Base-by-base conservation (phyloP, 2,797 vertebrate species). In the Sebastes nivosus region DNA sequence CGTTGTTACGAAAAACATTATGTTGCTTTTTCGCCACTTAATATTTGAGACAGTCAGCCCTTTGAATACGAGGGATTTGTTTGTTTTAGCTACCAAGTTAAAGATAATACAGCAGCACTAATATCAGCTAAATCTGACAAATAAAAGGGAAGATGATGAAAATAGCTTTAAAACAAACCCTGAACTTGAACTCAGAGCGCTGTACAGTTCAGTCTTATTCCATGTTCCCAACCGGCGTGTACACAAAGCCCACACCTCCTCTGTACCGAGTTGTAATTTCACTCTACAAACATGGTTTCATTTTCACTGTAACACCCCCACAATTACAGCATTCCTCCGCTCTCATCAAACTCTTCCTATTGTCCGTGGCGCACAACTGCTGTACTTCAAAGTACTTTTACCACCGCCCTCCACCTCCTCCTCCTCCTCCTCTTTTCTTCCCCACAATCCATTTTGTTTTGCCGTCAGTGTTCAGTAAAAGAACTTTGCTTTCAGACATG, bases 361-460 rank as follows among this genome's bases (percentile, higher is more conserved):
- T 88, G 89, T 93, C 86, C 85, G 89, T 85, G 77, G 67, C 38
- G 30, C 59, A 29, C 46, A 79, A 87, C 77, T 52, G 67, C 86
- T 80, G 52, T 54, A 90, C 90, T 89, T 92, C 89, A 93, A 92
- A 93, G 93, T 79, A 77, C 50, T 74, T 68, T 55, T 38, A 78
- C 55, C 80, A 25, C 77, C 71, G 4, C 8, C 76, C 4, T 29
- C 24, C 24, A 3, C 36, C 27, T 54, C 72, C 27, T 30, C 73
- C 50, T 67, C 67, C 50, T 67, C 63, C 64, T 60, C 58, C 67
- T n/a, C 57, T 18, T 73, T 29, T 74, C 46, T 72, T 64, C 82
- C 73, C 46, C 61, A 73, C 83, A 67, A 75, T 75, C 57, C 72
- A 66, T 83, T 87, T 80, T 88, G 73, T 85, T 85, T 88, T 83